These are phyloP conservation scores for Tauraco hartlaubi DNA, from an alignment of 2,797 vertebrate genomes.

Conservation along the genomic window DNA sequence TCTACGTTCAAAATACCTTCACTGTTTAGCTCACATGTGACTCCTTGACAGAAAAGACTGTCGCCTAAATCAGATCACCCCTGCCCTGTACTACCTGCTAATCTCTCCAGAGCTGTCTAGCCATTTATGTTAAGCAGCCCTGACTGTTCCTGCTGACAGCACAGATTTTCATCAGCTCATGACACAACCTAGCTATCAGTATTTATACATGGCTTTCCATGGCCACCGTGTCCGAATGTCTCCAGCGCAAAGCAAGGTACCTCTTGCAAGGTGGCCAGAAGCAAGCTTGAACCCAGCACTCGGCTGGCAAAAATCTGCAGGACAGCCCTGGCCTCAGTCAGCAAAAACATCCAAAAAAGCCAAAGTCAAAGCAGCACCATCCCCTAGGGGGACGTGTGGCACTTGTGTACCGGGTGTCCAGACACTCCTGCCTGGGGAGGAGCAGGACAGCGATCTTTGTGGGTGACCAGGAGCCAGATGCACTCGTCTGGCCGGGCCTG, in stretches of 20 bases:
- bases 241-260: neutral
- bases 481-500: neutral
- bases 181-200: neutral
- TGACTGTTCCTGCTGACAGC: conserved; percentile 52
- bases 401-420: neutral
- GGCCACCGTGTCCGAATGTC: accelerated
- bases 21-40: neutral
- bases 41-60: conserved; percentile 25
- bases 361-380: neutral
- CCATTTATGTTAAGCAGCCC: conserved; percentile 38
- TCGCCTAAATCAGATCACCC: neutral
- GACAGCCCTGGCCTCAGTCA: neutral
- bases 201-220: neutral
- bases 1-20: neutral
- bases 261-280: neutral
- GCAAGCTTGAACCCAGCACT: neutral
- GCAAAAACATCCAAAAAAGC: neutral
- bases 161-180: conserved; percentile 50
- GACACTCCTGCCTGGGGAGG: neutral
- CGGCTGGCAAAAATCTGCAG: neutral
- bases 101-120: conserved; percentile 27
- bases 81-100: neutral
- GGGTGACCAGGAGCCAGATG: neutral
- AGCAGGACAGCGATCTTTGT: neutral
- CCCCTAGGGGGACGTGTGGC: accelerated